Evolutionary conservation across 1,140 invertebrate species (phyloP).

Genomic region (Manduca sexta): DNA sequence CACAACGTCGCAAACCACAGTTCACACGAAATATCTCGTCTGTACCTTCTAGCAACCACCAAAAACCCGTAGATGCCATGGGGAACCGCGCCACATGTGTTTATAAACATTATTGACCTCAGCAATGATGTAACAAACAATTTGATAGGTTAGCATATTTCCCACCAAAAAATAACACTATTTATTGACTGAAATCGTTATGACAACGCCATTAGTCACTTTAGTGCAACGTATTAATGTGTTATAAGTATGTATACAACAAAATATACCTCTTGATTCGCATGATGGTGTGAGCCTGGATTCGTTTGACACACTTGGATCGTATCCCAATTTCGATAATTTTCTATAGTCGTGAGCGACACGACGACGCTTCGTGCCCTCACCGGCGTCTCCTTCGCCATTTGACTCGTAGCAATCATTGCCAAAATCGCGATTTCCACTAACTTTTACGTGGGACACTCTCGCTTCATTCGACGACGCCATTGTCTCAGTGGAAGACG

Average conservation of each 20-base stretch:
- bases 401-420: slow-evolving; percentile 40
- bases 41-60: not conserved
- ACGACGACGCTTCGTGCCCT: slow-evolving; percentile 58
- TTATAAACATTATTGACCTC: slow-evolving; percentile 69
- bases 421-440: slow-evolving; percentile 50
- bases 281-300: slow-evolving; percentile 38
- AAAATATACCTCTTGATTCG: slow-evolving; percentile 55
- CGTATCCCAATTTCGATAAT: slow-evolving; percentile 62
- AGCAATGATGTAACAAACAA: slow-evolving; percentile 59
- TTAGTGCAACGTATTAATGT: slow-evolving; percentile 3
- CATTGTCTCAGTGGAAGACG: slow-evolving; percentile 59
- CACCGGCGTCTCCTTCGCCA: slow-evolving; percentile 50
- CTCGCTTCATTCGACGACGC: slow-evolving; percentile 61
- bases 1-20: not conserved
- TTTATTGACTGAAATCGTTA: slow-evolving; percentile 7
- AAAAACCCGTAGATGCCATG: not conserved
- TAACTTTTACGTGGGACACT: slow-evolving; percentile 61
- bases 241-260: slow-evolving; percentile 13
- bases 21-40: not conserved
- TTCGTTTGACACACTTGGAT: slow-evolving; percentile 63
- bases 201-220: slow-evolving; percentile 2
- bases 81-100: slow-evolving; percentile 26
- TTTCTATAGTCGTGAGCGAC: slow-evolving; percentile 62
- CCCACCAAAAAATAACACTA: slow-evolving; percentile 53
- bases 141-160: slow-evolving; percentile 62